Evolutionary conservation across 2,797 vertebrate genomes (phyloP), one percentile per base, ranked within the genome.

Genomic region (Benthosema pterotum): DNA sequence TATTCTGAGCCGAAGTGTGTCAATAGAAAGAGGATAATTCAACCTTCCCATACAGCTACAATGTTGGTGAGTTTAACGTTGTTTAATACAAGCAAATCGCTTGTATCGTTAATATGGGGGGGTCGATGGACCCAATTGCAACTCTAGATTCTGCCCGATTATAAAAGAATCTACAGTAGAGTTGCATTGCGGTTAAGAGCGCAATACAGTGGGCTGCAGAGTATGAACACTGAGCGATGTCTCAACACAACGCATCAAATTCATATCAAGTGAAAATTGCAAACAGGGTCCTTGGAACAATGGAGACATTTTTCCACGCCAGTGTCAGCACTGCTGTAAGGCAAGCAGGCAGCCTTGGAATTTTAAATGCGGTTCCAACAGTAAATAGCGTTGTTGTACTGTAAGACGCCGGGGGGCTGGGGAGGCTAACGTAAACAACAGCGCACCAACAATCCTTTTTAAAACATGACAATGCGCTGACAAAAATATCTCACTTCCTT

Each of bases 191-290:
- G n/a, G n/a, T n/a, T n/a, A n/a, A n/a, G n/a, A n/a, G n/a, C n/a
- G n/a, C n/a, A n/a, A n/a, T n/a, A 77, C 65, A 80, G 82, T 66
- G 72, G 68, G 57, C 57, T 3, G 2, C 75, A 68, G 7, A 57
- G 49, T 58, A 3, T 49, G 63, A 69, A 79, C 71, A 67, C 57
- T 74, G 42, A 82, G 73, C 71, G 60, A 19, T 22, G 71, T 50
- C 77, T 75, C 58, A 72, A n/a, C n/a, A n/a, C n/a, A n/a, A n/a
- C 32, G n/a, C n/a, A 79, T 70, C 57, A 68, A 45, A 77, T 60
- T 60, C 56, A 71, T 68, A 55, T 64, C 67, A 58, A 69, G 82
- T 84, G 83, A 82, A 82, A 60, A 66, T 61, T 77, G 79, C 67
- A 83, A 87, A 81, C 64, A 69, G 45, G 11, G 1, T 63, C 46